Base-by-base conservation (phyloP, 2,113 vertebrate species). In the Lagopus muta region DNA sequence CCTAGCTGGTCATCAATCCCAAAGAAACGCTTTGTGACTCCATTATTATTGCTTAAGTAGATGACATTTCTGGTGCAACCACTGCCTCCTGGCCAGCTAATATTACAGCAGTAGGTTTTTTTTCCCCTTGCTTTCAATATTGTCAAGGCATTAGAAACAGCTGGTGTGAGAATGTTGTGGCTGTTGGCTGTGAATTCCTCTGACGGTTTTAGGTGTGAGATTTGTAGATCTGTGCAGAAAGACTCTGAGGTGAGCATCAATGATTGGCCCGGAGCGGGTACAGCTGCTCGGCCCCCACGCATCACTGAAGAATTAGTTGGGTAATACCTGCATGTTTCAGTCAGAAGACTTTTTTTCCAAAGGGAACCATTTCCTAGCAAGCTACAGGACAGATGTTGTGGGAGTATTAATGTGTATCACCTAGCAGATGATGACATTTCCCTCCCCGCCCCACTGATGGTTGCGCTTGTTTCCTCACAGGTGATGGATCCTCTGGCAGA, bases 1-100 rank as follows among this genome's bases (percentile, higher is more conserved):
- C 94, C 93, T 86, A 96, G 93, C 90, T 97, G 96, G 95, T 86
- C 94, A 95, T 97, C 97, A 97, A 97, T 97, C 95, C 94, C 81
- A 73, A 72, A 93, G 93, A 95, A 91, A 81, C 84, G 94, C 91
- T 81, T 90, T 75, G 73, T 86, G 90, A 93, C 85, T 95, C 86
- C 89, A 93, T 92, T 97, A 93, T 89, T 95, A 94, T 55, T 78
- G 66, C 89, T 50, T 95, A 94, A 97, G 89, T 88, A 94, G 90
- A 75, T 95, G 93, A 93, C 88, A 97, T 95, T 84, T 92, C 86
- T 91, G 88, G 89, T 90, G 76, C 82, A 78, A 74, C 88, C 0
- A 2, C 79, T 95, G 91, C 91, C 73, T 94, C 92, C 65, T 88
- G 86, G 27, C 71, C 69, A 85, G 75, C 52, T 83, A 90, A 55